Evolutionary conservation across 2,888 invertebrate genomes (phyloP), one percentile per base, ranked within the genome.

Genomic region (Tholera decimalis): DNA sequence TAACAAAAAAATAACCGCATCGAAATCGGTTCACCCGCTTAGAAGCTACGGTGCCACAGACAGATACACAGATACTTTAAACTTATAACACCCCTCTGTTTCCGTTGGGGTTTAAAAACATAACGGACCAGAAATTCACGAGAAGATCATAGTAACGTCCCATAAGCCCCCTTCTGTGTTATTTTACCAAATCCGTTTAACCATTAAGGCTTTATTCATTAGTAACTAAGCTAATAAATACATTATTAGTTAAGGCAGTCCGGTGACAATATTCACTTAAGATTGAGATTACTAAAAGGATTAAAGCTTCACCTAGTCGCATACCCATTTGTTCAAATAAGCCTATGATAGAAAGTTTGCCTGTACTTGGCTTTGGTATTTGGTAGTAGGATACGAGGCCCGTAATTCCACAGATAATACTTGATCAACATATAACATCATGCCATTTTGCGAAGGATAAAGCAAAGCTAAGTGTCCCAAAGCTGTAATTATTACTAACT

Each of bases 271-370:
- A 26, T 18, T 5, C 8, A 39, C 9, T 56, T n/a, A 37, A 50
- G 24, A 20, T 15, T 13, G n/a, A 39, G 28, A 58, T 58, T 54
- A 54, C 18, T 54, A 13, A 15, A 3, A 15, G 15, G 55, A 39
- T 58, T 55, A 55, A 18, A 28, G 33, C 35, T 15, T 33, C 15
- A 33, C 11, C 26, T 24, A 35, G 43, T 20, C 8, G 6, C 30
- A 9, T n/a, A 20, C 9, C 15, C 11, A 57, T 56, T 60, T 20
- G 43, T 57, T 26, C 33, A n/a, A 9, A 11, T 8, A 61, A 22
- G 28, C 13, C 41, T 20, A 35, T n/a, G 20, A 37, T 66, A 67
- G 33, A 47, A 57, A 66, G 41, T 67, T 47, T 66, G 37, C 33
- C 46, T 39, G 55, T 55, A 47, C 46, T 46, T 35, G 46, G 20